Conservation (phyloP, 2,797 vertebrate species). For the Xiphophorus birchmanni region DNA sequence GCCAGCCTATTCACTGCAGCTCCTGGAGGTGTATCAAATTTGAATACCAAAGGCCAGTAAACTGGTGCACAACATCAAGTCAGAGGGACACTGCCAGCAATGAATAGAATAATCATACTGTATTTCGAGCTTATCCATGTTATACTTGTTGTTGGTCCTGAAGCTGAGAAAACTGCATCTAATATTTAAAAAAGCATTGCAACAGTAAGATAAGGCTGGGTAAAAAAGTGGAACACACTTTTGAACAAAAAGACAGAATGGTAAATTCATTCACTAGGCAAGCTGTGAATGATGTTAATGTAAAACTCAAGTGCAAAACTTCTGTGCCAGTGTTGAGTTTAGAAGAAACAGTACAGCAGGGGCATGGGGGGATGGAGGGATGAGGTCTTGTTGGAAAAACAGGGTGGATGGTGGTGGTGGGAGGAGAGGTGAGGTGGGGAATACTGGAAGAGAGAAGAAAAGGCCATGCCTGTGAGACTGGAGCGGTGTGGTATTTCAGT, state of each 20-base stretch:
- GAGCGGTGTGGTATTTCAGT: constrained; percentile 62
- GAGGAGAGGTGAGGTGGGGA: neutral
- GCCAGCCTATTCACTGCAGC: constrained; percentile 35
- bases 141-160: constrained; percentile 20
- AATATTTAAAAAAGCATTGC: constrained; percentile 42
- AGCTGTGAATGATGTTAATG: constrained; percentile 28
- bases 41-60: neutral
- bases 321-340: constrained; percentile 16
- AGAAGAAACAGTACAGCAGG: constrained; percentile 5
- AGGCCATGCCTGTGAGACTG: constrained; percentile 57
- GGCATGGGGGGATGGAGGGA: neutral
- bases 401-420: neutral
- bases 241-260: neutral
- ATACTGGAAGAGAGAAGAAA: constrained; percentile 49
- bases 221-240: constrained; percentile 27
- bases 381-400: neutral
- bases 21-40: neutral
- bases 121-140: constrained; percentile 26
- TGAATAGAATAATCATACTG: constrained; percentile 35
- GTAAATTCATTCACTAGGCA: constrained; percentile 32
- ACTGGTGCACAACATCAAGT: constrained; percentile 10
- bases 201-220: constrained; percentile 41
- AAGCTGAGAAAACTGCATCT: constrained; percentile 24
- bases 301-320: constrained; percentile 32
- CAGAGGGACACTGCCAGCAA: constrained; percentile 19